A percentile compares a stretch with the other conserved stretches of the same genome.
Evolutionary conservation across 2,888 invertebrate species (phyloP).

Genomic region (Sinhomidia bicolor): DNA sequence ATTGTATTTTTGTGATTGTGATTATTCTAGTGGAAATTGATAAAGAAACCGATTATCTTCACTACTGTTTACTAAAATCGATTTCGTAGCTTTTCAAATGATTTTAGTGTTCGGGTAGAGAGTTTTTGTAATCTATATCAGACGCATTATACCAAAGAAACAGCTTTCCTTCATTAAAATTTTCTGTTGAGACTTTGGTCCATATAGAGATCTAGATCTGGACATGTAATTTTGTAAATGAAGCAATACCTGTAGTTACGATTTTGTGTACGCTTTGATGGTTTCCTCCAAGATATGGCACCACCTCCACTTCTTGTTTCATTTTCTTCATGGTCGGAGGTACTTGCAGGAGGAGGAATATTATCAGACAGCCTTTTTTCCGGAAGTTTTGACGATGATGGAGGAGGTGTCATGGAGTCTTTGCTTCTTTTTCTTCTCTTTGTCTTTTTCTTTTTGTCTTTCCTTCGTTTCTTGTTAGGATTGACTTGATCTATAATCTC

Average conservation of each 20-base stretch:
- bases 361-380: constrained; percentile 57
- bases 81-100: too few species aligned
- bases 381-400: constrained; percentile 51
- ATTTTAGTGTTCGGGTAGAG: too few species aligned
- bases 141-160: too few species aligned
- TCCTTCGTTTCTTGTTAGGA: constrained; percentile 80
- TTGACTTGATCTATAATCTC: constrained; percentile 84
- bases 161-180: too few species aligned
- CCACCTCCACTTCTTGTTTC: neutral
- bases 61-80: too few species aligned
- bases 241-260: constrained; percentile 85
- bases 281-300: constrained; percentile 88
- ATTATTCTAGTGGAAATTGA: too few species aligned
- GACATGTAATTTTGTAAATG: too few species aligned
- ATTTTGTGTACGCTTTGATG: constrained; percentile 89
- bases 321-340: constrained; percentile 58
- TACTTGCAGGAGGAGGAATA: constrained; percentile 10
- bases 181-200: too few species aligned
- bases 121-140: too few species aligned
- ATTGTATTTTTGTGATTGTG: neutral
- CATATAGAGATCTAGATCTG: too few species aligned
- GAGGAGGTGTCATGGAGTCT: constrained; percentile 52
- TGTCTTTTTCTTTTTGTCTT: constrained; percentile 81
- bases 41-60: too few species aligned
- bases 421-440: constrained; percentile 84